Evolutionary conservation across 2,888 invertebrate species (phyloP).

Genomic region (Lissonota sp.): DNA sequence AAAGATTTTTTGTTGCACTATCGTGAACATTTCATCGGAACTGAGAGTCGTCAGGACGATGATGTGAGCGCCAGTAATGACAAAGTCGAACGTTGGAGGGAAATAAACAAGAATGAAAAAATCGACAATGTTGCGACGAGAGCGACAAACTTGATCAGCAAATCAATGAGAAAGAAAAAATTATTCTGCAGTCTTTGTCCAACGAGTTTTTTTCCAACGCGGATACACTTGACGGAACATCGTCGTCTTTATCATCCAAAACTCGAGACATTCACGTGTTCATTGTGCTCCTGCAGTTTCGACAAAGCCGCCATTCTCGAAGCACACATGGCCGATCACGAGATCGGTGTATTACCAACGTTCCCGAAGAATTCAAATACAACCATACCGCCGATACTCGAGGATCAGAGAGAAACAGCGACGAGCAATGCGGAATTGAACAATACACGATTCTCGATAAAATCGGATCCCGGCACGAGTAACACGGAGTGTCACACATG

Average conservation of each 20-base stretch:
- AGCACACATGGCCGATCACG: conserved; percentile 81
- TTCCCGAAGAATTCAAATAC: background rate
- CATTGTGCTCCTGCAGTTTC: conserved; percentile 86
- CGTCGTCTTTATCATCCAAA: conserved; percentile 85
- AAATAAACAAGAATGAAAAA: background rate
- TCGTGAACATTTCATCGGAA: conserved; percentile 70
- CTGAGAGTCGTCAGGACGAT: background rate
- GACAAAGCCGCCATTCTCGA: conserved; percentile 86
- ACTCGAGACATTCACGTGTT: conserved; percentile 87
- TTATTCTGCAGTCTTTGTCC: conserved; percentile 87
- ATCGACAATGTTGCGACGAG: conserved; percentile 11
- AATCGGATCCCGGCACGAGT: conserved; percentile 70
- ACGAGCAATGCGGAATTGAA: background rate
- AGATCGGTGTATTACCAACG: conserved; percentile 71
- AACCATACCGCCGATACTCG: conserved; percentile 73
- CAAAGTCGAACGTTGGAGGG: background rate
- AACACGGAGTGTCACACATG: conserved; percentile 86
- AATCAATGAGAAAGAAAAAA: conserved; percentile 26
- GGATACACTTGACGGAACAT: conserved; percentile 87
- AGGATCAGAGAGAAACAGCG: conserved; percentile 65
- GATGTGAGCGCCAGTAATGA: background rate
- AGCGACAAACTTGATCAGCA: conserved; percentile 43
- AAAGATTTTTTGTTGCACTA: conserved; percentile 85
- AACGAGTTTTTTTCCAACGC: conserved; percentile 80
- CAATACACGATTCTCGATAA: conserved; percentile 54